Evolutionary conservation across 2,888 invertebrate genomes (phyloP).

Genomic region (Phoenoteleia sp.): DNA sequence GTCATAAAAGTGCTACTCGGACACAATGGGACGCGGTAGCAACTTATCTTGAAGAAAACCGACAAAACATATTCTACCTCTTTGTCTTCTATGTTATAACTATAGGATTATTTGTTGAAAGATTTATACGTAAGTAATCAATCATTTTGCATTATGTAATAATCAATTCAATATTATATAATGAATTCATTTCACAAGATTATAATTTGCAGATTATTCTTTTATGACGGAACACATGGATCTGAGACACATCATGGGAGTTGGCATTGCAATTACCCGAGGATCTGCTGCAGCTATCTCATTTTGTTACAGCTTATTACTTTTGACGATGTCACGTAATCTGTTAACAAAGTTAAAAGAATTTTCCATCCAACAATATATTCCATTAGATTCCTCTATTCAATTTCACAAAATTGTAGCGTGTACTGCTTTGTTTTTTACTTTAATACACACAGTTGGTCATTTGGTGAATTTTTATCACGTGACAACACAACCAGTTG

Average conservation of each 20-base stretch:
- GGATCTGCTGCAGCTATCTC: conserved; percentile 98
- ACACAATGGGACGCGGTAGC: conserved; percentile 95
- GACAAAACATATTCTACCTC: conserved; percentile 98
- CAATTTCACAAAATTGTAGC: conserved; percentile 99
- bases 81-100: conserved; percentile 98
- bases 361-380: conserved; percentile 97
- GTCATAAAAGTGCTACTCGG: conserved; percentile 88
- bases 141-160: too few species aligned
- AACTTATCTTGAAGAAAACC: conserved; percentile 97
- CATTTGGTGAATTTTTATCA: conserved; percentile 99
- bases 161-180: too few species aligned
- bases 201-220: conserved; percentile 91
- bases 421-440: conserved; percentile 97
- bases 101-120: conserved; percentile 96
- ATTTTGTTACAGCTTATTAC: conserved; percentile 96
- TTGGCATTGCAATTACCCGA: conserved; percentile 97
- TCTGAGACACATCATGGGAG: conserved; percentile 98
- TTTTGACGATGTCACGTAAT: conserved; percentile 97
- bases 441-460: conserved; percentile 96
- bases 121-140: conserved; percentile 94
- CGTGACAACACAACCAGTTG: conserved; percentile 97
- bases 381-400: conserved; percentile 97
- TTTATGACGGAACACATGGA: conserved; percentile 99
- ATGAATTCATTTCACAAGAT: conserved; percentile 13
- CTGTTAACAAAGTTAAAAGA: conserved; percentile 97